phyloP scores from a whole-genome alignment of 2,113 vertebrate species.

The Sturnus vulgaris region DNA sequence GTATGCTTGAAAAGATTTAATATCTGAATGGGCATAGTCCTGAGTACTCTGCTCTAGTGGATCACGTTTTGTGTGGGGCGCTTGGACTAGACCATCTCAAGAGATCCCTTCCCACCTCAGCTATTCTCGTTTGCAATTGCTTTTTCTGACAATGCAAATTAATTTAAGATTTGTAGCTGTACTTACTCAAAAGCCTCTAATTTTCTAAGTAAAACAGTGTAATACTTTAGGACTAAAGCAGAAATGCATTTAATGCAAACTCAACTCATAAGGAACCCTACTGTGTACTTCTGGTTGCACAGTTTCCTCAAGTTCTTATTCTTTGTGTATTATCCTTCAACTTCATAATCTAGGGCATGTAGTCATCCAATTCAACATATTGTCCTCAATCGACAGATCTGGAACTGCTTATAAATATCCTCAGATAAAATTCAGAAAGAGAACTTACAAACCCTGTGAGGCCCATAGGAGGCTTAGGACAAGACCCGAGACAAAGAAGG shows the following conservation, averaged over 20 bases:
- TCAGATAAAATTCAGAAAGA: not conserved
- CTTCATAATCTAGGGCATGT: not conserved
- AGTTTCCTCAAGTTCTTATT: not conserved
- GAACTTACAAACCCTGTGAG: not conserved
- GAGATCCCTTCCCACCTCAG: not conserved
- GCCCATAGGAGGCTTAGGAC: not conserved
- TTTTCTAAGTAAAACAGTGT: not conserved
- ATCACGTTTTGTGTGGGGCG: not conserved
- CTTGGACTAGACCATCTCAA: not conserved
- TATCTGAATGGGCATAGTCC: not conserved
- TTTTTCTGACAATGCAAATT: not conserved
- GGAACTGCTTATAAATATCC: not conserved
- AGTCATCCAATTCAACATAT: not conserved
- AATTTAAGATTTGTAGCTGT: not conserved
- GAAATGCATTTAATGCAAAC: constrained; percentile 1
- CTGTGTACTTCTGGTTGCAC: not conserved
- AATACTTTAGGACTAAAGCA: not conserved
- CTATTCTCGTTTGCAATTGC: not conserved
- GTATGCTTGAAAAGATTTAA: not conserved
- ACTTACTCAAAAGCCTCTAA: not conserved
- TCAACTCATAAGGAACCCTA: not conserved
- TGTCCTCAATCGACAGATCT: not conserved
- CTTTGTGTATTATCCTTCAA: not conserved
- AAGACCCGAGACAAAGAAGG: not conserved
- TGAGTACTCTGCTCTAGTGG: not conserved